Evolutionary conservation across 2,797 vertebrate species (phyloP).

Genomic region (Luscinia megarhynchos): DNA sequence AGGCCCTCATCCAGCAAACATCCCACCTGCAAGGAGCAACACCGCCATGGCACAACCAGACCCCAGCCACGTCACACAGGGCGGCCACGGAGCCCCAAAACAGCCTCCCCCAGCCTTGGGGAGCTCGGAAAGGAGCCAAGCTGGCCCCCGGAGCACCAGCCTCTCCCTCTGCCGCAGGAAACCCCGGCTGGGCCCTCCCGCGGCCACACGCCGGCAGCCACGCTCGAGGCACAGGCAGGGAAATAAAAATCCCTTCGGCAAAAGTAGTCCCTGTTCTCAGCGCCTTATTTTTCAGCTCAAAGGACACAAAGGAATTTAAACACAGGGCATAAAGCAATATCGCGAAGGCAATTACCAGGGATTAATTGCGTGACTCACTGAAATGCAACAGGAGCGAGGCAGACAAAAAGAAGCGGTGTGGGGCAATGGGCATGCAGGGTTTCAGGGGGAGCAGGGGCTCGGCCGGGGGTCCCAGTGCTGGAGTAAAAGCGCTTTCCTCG

Average conservation of each 20-base stretch:
- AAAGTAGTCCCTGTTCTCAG: neutral
- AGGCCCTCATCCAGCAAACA: neutral
- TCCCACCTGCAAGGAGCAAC: neutral
- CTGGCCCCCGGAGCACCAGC: neutral
- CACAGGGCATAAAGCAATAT: slow-evolving; percentile 32
- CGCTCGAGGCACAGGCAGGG: neutral
- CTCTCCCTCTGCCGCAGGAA: neutral
- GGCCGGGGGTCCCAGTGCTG: fast-evolving
- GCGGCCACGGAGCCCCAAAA: neutral
- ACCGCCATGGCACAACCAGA: fast-evolving
- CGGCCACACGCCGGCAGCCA: fast-evolving
- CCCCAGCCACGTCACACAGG: fast-evolving
- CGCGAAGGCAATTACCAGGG: slow-evolving; percentile 50
- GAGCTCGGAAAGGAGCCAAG: fast-evolving
- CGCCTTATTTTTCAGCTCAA: neutral
- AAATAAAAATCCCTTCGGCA: neutral
- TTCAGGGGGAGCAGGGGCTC: neutral
- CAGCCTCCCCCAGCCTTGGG: neutral
- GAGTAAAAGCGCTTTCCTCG: neutral
- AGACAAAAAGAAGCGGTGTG: neutral
- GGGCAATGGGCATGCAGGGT: neutral
- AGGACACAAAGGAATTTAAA: slow-evolving; percentile 58
- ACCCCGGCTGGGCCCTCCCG: fast-evolving
- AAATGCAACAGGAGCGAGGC: slow-evolving; percentile 36
- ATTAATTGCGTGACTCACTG: slow-evolving; percentile 58